These are phyloP conservation scores for Pipistrellus nathusii DNA, from an alignment of 2,797 vertebrate genomes.

Conservation along the genomic window DNA sequence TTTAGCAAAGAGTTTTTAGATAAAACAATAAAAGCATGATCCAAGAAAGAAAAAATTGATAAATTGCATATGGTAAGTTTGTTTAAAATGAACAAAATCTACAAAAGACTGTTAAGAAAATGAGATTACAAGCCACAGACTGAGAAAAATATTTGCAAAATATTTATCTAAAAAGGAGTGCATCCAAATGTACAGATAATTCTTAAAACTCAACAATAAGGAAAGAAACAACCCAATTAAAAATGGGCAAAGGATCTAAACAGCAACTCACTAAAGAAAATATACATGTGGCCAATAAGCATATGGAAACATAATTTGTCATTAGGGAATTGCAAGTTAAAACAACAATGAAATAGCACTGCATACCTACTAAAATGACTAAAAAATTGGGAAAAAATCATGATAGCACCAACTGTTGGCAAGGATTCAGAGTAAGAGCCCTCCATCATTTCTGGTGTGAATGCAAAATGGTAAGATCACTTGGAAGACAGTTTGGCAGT, in stretches of 20 bases:
- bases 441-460: background rate
- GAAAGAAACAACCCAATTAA: background rate
- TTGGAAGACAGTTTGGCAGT: background rate
- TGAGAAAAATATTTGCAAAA: background rate
- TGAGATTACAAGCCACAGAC: background rate
- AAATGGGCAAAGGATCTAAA: background rate
- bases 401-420: background rate
- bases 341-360: background rate
- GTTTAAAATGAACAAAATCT: background rate
- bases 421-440: background rate
- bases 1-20: constrained; percentile 21
- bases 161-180: background rate
- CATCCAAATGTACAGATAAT: background rate
- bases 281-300: background rate
- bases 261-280: background rate
- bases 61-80: background rate
- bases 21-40: background rate
- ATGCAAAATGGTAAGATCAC: background rate
- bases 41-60: background rate
- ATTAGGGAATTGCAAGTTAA: background rate
- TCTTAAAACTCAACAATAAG: constrained; percentile 22
- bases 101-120: background rate
- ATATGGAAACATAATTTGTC: background rate
- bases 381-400: background rate
- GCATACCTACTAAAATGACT: background rate